Percentiles rank a stretch among this genome's conserved stretches.
Conservation (phyloP, 1,140 invertebrate species). For the Solenopsis invicta region DNA sequence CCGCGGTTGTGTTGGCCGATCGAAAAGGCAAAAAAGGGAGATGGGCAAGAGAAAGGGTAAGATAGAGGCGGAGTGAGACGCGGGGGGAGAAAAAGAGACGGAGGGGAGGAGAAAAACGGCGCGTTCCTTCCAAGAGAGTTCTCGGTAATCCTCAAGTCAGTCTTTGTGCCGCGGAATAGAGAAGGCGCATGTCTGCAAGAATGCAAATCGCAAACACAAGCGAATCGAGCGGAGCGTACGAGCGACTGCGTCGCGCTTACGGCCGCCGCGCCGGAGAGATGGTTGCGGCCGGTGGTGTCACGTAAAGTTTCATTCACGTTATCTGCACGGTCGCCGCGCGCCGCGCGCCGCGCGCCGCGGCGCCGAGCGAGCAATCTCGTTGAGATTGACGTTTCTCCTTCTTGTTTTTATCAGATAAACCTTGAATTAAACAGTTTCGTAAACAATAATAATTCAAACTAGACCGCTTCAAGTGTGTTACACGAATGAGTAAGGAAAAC, state of each 20-base stretch:
- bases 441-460: too few species aligned
- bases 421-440: background rate
- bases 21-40: slow-evolving; percentile 70
- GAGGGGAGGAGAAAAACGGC: slow-evolving; percentile 60
- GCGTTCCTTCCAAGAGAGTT: slow-evolving; percentile 73
- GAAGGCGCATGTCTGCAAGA: slow-evolving; percentile 70
- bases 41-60: slow-evolving; percentile 29
- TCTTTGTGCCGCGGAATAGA: slow-evolving; percentile 74
- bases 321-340: background rate
- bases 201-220: slow-evolving; percentile 71
- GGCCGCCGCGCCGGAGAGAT: background rate
- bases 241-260: slow-evolving; percentile 38
- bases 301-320: slow-evolving; percentile 34
- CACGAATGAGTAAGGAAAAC: too few species aligned
- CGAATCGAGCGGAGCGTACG: slow-evolving; percentile 43
- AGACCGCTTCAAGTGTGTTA: too few species aligned
- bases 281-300: background rate
- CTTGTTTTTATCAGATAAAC: background rate
- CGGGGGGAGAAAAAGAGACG: slow-evolving; percentile 14
- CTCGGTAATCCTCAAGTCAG: slow-evolving; percentile 75
- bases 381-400: background rate
- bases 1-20: slow-evolving; percentile 36
- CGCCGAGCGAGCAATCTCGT: background rate
- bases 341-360: background rate
- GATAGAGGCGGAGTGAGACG: background rate